Conservation (phyloP, 2,113 vertebrate genomes). For the Serranochromis macrocephalus region DNA sequence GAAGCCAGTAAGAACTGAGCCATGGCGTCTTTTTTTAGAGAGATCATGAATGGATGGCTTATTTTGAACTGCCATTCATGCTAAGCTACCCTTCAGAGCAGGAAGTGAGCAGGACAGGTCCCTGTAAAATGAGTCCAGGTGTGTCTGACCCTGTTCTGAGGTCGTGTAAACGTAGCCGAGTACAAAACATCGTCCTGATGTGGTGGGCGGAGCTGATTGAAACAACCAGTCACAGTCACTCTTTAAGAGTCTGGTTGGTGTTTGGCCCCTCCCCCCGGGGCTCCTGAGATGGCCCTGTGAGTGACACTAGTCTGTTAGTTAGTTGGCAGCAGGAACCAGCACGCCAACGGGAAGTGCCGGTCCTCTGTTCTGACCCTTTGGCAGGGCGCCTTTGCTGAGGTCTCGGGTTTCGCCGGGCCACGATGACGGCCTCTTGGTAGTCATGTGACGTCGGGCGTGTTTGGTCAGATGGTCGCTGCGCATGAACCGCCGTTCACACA, state of each 20-base stretch:
- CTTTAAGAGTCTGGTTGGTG: neutral
- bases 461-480: slow-evolving; percentile 96
- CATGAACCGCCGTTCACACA: slow-evolving; percentile 96
- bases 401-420: slow-evolving; percentile 81
- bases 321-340: slow-evolving; percentile 63
- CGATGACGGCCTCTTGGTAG: slow-evolving; percentile 77
- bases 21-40: neutral
- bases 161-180: neutral
- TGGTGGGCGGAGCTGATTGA: neutral
- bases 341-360: slow-evolving; percentile 61
- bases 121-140: neutral
- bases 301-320: neutral
- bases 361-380: slow-evolving; percentile 52
- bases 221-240: neutral
- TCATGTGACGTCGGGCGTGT: slow-evolving; percentile 87
- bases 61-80: neutral
- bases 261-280: neutral
- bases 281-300: slow-evolving; percentile 43
- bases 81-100: neutral
- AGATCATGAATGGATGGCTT: neutral
- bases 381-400: slow-evolving; percentile 61
- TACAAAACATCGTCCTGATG: slow-evolving; percentile 11
- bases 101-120: neutral
- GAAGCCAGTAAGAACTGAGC: neutral
- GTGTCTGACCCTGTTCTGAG: neutral